Conservation (phyloP, 2,113 vertebrate species). For the Pipa parva region DNA sequence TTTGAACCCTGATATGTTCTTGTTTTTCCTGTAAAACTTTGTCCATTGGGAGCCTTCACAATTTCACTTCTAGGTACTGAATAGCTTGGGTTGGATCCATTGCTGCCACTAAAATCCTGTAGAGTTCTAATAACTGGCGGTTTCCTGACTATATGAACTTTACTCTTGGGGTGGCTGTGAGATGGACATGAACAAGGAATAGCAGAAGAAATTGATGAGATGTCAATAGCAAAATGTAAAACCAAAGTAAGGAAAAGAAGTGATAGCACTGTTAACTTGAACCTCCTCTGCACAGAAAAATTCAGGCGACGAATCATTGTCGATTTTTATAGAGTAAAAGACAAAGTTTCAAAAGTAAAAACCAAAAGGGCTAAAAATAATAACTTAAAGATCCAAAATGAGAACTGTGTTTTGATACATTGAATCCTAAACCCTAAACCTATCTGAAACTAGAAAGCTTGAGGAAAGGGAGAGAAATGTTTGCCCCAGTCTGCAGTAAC, state of each 20-base stretch:
- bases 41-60: not conserved
- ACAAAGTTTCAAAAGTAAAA: not conserved
- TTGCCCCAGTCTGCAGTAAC: not conserved
- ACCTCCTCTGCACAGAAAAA: slow-evolving; percentile 53
- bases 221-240: slow-evolving; percentile 60
- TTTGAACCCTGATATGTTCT: slow-evolving; percentile 45
- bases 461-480: not conserved
- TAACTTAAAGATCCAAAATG: too few species aligned
- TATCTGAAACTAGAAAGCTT: not conserved
- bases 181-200: slow-evolving; percentile 8
- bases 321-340: not conserved
- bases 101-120: slow-evolving; percentile 54
- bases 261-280: slow-evolving; percentile 58
- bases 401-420: too few species aligned
- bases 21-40: not conserved
- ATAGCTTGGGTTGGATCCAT: slow-evolving; percentile 46
- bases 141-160: not conserved
- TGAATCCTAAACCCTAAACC: too few species aligned
- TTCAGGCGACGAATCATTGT: slow-evolving; percentile 42
- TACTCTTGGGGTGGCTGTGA: slow-evolving; percentile 18
- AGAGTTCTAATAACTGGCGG: slow-evolving; percentile 41
- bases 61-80: not conserved
- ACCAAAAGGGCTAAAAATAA: too few species aligned
- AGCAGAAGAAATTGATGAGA: slow-evolving; percentile 45
- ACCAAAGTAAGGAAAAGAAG: slow-evolving; percentile 59